Evolutionary conservation across 2,888 invertebrate genomes (phyloP), one percentile per base, ranked within the genome.

Genomic region (Cerceris rybyensis): DNA sequence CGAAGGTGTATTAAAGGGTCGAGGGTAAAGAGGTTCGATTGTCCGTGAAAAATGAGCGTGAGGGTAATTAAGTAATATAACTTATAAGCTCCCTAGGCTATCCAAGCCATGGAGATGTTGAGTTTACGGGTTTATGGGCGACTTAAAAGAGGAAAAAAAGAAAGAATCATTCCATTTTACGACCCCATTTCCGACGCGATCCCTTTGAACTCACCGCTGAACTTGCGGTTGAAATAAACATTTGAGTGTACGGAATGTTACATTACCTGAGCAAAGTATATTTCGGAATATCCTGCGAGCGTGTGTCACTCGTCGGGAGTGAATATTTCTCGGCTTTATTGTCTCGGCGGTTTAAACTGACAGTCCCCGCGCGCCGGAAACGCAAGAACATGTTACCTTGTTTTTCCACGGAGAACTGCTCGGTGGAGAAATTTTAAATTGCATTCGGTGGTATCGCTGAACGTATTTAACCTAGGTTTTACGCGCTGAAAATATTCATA

Each of bases 141-240:
- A 11, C 9, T 8, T 11, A 11, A 46, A 46, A 11, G 46, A 46
- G 50, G 2, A 50, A 64, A 60, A 70, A 60, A 50, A 83, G 83
- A 86, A 82, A 80, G 82, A 81, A 83, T 46, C 14, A 87, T 88
- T 82, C 83, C 67, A 66, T 64, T 86, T 87, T 84, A 86, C 76
- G 70, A 73, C 80, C 73, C 74, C 76, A 79, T 80, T 80, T 70
- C 78, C 61, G 64, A 69, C 70, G 57, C 71, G 57, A 73, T 52
- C 46, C 41, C 79, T 83, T 83, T 78, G 74, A 86, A 79, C 68
- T 79, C 58, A 65, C 76, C 75, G 77, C 58, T 16, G 16, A 28
- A 28, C 39, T 61, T 52, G 58, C 49, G 59, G 72, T 63, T 14
- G 60, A 73, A 64, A 59, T 72, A 63, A 72, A 54, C 6, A 28